Percentiles rank a stretch among this genome's conserved stretches.
These are phyloP conservation scores for Diadegma fenestrale DNA, from an alignment of 2,888 invertebrate species.

Conservation along the genomic window DNA sequence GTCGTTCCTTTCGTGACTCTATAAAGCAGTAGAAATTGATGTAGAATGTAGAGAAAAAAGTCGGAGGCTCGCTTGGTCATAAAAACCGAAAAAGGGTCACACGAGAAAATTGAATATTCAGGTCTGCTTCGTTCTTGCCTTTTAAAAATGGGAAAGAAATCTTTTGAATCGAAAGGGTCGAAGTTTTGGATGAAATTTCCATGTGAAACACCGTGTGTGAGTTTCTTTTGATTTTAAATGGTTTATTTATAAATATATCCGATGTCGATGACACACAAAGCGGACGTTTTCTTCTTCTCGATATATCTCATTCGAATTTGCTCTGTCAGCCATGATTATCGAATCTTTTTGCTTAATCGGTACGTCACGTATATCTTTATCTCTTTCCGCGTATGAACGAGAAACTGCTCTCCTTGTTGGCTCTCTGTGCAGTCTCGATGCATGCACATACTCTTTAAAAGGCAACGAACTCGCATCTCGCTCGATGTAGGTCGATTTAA, in stretches of 20 bases:
- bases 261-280: background rate
- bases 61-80: background rate
- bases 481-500: slow-evolving; percentile 58
- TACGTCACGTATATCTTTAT: slow-evolving; percentile 56
- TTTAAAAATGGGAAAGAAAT: background rate
- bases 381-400: slow-evolving; percentile 14
- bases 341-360: slow-evolving; percentile 49
- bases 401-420: background rate
- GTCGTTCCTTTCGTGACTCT: background rate
- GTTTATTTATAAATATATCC: background rate
- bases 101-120: background rate
- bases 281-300: slow-evolving; percentile 23
- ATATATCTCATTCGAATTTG: slow-evolving; percentile 58
- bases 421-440: background rate
- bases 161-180: background rate
- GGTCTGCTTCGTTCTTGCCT: background rate
- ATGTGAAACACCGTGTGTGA: background rate
- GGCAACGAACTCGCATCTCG: slow-evolving; percentile 61
- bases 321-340: slow-evolving; percentile 65
- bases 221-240: background rate
- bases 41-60: background rate
- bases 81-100: background rate
- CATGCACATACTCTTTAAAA: slow-evolving; percentile 27
- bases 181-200: background rate
- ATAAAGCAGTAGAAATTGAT: background rate